These are phyloP conservation scores for Ernsta delagoae DNA, from an alignment of 2,888 invertebrate species.

Conservation along the genomic window DNA sequence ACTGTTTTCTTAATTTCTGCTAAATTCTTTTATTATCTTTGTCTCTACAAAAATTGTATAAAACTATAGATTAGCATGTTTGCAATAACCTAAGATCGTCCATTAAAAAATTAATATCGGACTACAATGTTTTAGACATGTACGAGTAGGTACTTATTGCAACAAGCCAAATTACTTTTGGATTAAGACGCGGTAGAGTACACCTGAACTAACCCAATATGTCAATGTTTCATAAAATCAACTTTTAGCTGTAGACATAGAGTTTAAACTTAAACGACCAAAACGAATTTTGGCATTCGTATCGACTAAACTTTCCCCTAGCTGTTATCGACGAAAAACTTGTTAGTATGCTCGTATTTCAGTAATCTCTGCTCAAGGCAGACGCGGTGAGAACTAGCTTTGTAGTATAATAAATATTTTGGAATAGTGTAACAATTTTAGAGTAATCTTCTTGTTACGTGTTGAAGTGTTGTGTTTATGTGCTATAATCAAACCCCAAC, in stretches of 20 bases:
- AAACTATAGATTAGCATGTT: too few species aligned
- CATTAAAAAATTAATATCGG: too few species aligned
- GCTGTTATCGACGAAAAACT: slow-evolving; percentile 23
- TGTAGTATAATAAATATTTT: background rate
- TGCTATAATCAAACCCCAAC: too few species aligned
- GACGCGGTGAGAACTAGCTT: background rate
- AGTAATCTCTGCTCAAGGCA: slow-evolving; percentile 8
- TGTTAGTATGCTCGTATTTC: slow-evolving; percentile 13
- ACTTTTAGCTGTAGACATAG: background rate
- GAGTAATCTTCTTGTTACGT: background rate
- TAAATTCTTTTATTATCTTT: too few species aligned
- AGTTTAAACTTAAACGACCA: slow-evolving; percentile 9
- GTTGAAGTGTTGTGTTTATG: too few species aligned
- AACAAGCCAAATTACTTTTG: slow-evolving; percentile 10
- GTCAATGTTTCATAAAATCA: background rate
- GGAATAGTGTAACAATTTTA: too few species aligned
- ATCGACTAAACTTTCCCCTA: slow-evolving; percentile 27
- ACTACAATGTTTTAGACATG: too few species aligned
- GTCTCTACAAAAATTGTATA: too few species aligned
- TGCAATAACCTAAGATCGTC: too few species aligned
- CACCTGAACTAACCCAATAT: slow-evolving; percentile 2
- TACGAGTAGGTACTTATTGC: too few species aligned
- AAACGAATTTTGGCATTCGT: slow-evolving; percentile 1
- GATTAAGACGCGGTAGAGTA: slow-evolving; percentile 1
- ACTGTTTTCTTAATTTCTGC: too few species aligned